These are phyloP conservation scores for Alsophila aescularia DNA, from an alignment of 2,888 invertebrate species.

Conservation along the genomic window DNA sequence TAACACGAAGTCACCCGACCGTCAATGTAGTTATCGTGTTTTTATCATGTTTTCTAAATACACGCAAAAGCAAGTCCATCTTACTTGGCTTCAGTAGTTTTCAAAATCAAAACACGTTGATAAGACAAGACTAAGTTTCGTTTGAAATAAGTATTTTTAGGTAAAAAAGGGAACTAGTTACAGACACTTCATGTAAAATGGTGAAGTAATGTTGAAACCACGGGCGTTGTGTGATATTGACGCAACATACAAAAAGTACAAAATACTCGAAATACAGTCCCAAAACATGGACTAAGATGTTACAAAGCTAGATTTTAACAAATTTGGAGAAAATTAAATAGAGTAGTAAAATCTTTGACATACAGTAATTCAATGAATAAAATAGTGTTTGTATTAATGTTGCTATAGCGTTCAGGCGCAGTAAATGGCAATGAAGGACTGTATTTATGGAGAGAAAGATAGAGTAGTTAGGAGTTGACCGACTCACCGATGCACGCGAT, in stretches of 20 bases:
- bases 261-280: background rate
- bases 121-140: constrained; percentile 60
- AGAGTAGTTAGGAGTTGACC: constrained; percentile 63
- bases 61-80: constrained; percentile 63
- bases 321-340: constrained; percentile 37
- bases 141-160: constrained; percentile 65
- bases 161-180: constrained; percentile 71
- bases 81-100: constrained; percentile 59
- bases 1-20: constrained; percentile 14
- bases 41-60: constrained; percentile 43
- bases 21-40: constrained; percentile 7
- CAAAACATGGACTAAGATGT: constrained; percentile 25
- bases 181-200: too few species aligned
- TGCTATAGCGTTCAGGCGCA: constrained; percentile 57
- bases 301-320: constrained; percentile 40
- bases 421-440: constrained; percentile 65
- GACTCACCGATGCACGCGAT: constrained; percentile 90
- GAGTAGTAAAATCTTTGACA: too few species aligned
- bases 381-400: constrained; percentile 45
- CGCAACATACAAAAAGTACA: constrained; percentile 18
- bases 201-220: too few species aligned
- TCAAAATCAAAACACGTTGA: constrained; percentile 66
- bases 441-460: constrained; percentile 73
- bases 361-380: too few species aligned
- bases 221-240: constrained; percentile 59